phyloP scores from a whole-genome alignment of 2,797 vertebrate genomes.

The Amazona ochrocephala region DNA sequence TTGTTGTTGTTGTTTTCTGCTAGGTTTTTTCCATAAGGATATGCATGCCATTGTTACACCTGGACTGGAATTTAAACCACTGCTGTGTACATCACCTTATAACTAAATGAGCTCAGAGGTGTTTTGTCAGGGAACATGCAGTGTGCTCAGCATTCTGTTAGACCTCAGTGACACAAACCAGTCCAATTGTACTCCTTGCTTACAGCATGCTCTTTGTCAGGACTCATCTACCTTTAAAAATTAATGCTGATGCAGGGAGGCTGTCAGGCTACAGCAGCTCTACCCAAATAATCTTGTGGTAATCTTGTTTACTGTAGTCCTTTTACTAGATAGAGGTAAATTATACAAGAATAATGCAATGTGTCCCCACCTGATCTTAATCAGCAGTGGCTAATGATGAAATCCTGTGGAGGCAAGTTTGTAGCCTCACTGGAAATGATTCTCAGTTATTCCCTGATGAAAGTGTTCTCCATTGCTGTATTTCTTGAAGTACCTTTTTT shows the following conservation, averaged over 20 bases:
- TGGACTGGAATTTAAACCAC: background rate
- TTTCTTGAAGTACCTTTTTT: background rate
- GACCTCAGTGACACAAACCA: background rate
- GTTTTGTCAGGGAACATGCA: fast-evolving
- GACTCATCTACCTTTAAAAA: background rate
- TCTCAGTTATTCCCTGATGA: background rate
- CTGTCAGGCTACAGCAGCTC: background rate
- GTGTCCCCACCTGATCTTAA: background rate
- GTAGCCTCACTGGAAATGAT: background rate
- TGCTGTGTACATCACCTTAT: background rate
- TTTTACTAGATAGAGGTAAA: background rate
- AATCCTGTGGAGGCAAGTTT: background rate
- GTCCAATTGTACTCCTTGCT: background rate
- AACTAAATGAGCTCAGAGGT: background rate
- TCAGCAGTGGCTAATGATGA: background rate
- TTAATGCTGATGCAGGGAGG: background rate
- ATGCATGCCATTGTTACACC: fast-evolving
- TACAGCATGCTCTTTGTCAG: background rate
- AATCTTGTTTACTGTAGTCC: background rate
- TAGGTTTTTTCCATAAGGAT: background rate
- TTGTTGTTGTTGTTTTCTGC: background rate
- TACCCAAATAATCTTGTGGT: background rate
- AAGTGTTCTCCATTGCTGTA: background rate
- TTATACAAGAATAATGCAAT: background rate
- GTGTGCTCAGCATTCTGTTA: fast-evolving